Evolutionary conservation across 1,140 invertebrate genomes (phyloP).

Genomic region (Melipona quadrifasciata): DNA sequence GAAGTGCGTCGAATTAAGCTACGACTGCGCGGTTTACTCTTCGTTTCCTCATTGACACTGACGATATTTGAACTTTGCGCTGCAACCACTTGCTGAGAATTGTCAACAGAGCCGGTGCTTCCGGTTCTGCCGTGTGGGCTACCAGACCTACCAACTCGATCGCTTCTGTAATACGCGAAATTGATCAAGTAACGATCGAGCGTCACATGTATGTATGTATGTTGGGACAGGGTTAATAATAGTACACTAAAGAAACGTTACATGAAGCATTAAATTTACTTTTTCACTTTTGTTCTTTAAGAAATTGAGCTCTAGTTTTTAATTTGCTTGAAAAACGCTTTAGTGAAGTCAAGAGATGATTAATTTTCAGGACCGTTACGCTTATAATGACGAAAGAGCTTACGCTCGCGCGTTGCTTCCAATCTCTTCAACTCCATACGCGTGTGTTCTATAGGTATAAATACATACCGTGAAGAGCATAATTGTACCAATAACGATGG

Average conservation of each 20-base stretch:
- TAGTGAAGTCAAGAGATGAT: not conserved
- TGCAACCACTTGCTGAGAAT: slow-evolving; percentile 75
- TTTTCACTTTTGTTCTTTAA: not conserved
- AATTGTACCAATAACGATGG: too few relatives aligned
- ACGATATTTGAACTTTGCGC: slow-evolving; percentile 77
- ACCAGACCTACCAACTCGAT: slow-evolving; percentile 61
- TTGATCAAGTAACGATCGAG: slow-evolving; percentile 6
- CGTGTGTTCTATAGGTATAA: not conserved
- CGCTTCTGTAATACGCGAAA: slow-evolving; percentile 12
- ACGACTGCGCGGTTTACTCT: slow-evolving; percentile 86
- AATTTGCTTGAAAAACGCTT: not conserved
- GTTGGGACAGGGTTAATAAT: not conserved
- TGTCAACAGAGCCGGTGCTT: slow-evolving; percentile 71
- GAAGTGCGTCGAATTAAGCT: slow-evolving; percentile 90
- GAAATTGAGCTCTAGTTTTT: not conserved
- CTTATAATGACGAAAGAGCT: not conserved
- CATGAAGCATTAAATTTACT: not conserved
- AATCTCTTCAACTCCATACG: not conserved
- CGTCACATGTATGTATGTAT: not conserved
- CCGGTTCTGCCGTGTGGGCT: slow-evolving; percentile 71
- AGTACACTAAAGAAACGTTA: not conserved
- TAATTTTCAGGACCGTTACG: not conserved
- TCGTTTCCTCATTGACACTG: slow-evolving; percentile 75
- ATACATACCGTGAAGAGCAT: too few relatives aligned
- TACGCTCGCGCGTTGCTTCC: not conserved